These are phyloP conservation scores for Kobus ellipsiprymnus DNA, from an alignment of 2,113 vertebrate genomes.

Conservation along the genomic window DNA sequence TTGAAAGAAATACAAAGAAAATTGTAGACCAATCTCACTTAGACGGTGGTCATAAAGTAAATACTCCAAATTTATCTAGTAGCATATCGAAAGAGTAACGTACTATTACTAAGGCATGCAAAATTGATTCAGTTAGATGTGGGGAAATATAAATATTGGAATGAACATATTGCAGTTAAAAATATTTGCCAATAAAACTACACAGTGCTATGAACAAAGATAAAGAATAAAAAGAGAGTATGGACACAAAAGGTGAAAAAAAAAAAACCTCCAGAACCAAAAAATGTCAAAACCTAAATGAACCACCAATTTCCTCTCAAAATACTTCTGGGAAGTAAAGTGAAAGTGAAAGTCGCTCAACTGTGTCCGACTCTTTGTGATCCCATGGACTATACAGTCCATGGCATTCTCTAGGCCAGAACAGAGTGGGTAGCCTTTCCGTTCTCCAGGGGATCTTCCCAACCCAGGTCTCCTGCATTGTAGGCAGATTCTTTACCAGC, in stretches of 20 bases:
- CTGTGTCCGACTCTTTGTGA: background rate
- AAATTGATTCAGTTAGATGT: background rate
- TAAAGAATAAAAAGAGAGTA: background rate
- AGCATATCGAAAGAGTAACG: background rate
- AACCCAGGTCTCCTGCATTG: background rate
- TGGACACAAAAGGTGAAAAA: background rate
- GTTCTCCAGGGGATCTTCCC: background rate
- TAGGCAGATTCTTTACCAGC: background rate
- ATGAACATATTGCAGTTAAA: background rate
- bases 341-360: background rate
- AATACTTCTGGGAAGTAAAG: background rate
- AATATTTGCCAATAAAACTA: background rate
- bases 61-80: background rate
- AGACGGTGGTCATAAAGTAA: background rate
- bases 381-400: background rate
- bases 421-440: background rate
- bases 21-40: background rate
- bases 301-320: background rate
- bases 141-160: background rate
- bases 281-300: background rate
- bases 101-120: background rate
- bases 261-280: background rate
- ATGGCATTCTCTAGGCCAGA: background rate
- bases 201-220: background rate
- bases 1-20: constrained; percentile 1